These are phyloP conservation scores for Eucera pruinosa DNA, from an alignment of 2,888 invertebrate genomes.

Conservation along the genomic window DNA sequence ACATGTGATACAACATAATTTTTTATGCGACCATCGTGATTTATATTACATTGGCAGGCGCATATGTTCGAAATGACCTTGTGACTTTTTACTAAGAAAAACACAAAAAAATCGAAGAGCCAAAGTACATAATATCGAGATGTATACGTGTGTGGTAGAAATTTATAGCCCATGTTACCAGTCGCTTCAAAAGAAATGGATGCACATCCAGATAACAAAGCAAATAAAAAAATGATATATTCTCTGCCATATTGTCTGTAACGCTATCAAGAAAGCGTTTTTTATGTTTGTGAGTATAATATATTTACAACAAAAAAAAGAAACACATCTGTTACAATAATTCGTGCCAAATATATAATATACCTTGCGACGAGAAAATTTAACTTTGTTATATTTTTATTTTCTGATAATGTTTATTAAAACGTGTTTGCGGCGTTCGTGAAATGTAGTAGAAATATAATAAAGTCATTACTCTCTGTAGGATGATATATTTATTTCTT, in stretches of 20 bases:
- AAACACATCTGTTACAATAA: conserved; percentile 54
- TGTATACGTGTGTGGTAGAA: conserved; percentile 46
- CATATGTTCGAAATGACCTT: conserved; percentile 35
- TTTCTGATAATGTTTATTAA: conserved; percentile 54
- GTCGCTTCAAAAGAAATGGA: conserved; percentile 40
- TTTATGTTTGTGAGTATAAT: conserved; percentile 32
- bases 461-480: conserved; percentile 70
- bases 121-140: conserved; percentile 39
- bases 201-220: not conserved
- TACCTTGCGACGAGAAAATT: conserved; percentile 45
- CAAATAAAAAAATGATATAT: not conserved
- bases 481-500: conserved; percentile 15
- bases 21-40: not conserved
- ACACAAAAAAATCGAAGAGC: conserved; percentile 8
- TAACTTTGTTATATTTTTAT: conserved; percentile 63
- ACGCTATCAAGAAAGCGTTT: conserved; percentile 18
- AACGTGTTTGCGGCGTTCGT: conserved; percentile 49
- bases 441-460: conserved; percentile 59
- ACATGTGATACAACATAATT: not conserved
- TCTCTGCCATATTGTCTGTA: conserved; percentile 25
- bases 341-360: conserved; percentile 61
- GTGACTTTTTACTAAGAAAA: conserved; percentile 29
- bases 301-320: not conserved
- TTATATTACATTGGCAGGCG: conserved; percentile 24
- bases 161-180: conserved; percentile 25